Conservation (phyloP, 2,888 invertebrate species). For the Cerceris ruficornis region DNA sequence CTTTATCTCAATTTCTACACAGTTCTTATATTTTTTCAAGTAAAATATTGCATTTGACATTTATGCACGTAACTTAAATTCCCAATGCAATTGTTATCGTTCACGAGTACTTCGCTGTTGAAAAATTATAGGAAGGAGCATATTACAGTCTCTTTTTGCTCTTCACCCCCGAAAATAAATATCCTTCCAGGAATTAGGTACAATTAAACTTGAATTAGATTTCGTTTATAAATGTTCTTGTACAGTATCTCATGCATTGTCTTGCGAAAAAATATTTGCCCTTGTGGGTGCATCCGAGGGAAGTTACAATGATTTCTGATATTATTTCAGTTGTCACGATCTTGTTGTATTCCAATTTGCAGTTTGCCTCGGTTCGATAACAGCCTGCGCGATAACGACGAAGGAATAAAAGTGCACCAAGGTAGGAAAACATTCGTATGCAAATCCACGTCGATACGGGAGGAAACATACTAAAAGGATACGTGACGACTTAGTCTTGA, state of each 20-base stretch:
- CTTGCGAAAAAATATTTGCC: not conserved
- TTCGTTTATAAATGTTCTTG: too few species aligned
- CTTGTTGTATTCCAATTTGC: not conserved
- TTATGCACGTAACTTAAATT: too few species aligned
- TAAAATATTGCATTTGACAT: too few species aligned
- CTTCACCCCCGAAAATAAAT: too few species aligned
- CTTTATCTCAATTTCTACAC: too few species aligned
- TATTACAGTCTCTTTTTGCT: too few species aligned
- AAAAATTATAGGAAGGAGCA: too few species aligned
- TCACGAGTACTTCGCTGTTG: too few species aligned
- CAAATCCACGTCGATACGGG: not conserved
- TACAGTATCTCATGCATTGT: not conserved
- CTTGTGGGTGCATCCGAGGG: not conserved
- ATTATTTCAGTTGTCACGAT: not conserved
- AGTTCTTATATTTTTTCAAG: too few species aligned
- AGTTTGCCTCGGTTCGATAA: conserved; percentile 1
- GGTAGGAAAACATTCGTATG: not conserved
- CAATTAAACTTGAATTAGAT: too few species aligned
- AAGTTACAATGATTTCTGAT: not conserved
- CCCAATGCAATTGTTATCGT: too few species aligned
- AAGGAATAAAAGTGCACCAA: not conserved
- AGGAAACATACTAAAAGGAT: not conserved
- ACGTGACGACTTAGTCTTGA: not conserved
- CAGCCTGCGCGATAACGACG: not conserved
- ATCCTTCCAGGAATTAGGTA: too few species aligned